These are phyloP conservation scores for Agrilus planipennis DNA, from an alignment of 1,140 invertebrate species.

Conservation along the genomic window DNA sequence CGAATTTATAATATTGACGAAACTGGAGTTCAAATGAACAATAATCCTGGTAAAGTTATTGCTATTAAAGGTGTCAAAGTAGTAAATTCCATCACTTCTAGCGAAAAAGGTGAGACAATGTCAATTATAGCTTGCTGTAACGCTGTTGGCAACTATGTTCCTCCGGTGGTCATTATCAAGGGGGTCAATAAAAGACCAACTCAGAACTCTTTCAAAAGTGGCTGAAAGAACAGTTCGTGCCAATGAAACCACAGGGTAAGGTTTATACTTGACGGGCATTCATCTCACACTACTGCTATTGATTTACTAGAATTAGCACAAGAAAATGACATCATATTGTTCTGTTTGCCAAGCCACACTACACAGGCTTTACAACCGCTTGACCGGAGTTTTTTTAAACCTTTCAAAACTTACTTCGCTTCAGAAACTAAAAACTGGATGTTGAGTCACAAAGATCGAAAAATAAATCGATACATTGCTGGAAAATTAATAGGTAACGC, in stretches of 20 bases:
- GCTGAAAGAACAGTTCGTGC: constrained; percentile 25
- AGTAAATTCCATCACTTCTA: constrained; percentile 14
- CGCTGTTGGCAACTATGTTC: constrained; percentile 13
- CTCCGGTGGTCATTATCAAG: constrained; percentile 18
- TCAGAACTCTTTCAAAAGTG: constrained; percentile 20
- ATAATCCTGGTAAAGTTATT: constrained; percentile 25
- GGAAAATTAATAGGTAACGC: constrained; percentile 14
- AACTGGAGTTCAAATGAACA: constrained; percentile 33
- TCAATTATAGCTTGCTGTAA: constrained; percentile 18
- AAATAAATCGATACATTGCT: constrained; percentile 9
- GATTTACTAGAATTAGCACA: constrained; percentile 17
- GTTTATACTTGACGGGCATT: constrained; percentile 34
- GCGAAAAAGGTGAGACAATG: constrained; percentile 22
- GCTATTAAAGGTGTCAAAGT: constrained; percentile 27
- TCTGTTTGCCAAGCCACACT: constrained; percentile 22
- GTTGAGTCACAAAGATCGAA: constrained; percentile 9
- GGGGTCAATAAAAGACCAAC: constrained; percentile 17
- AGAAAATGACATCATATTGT: constrained; percentile 12
- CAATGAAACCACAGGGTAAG: constrained; percentile 27
- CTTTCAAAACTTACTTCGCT: constrained; percentile 10
- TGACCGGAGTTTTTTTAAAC: constrained; percentile 12
- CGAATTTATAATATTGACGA: constrained; percentile 35
- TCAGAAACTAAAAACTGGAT: constrained; percentile 15
- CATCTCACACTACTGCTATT: constrained; percentile 21
- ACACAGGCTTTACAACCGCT: constrained; percentile 27